Base-by-base conservation (phyloP, 1,140 invertebrate genomes). In the Drosophila micromelanica region DNA sequence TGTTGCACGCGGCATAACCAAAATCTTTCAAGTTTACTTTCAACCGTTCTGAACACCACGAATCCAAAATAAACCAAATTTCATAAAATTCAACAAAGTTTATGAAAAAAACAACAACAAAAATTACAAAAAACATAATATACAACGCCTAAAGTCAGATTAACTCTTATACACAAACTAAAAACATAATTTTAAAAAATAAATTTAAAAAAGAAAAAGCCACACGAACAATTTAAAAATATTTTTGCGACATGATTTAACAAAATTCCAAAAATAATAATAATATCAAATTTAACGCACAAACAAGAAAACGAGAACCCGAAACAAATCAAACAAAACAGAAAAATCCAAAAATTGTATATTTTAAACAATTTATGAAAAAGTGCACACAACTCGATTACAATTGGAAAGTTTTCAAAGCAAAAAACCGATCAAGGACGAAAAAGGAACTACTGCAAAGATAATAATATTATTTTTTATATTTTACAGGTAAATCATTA, bases 121-220 rank as follows among this genome's bases (percentile, higher is more conserved):
- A 48, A 46, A 35, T 38, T 62, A 56, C 57, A 73, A 78, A 75
- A 70, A 69, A 23, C 20, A 23, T 23, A 23, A 23, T 67, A 69
- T 27, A 71, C 76, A 78, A 37, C 52, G 80, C 80, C 76, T 70
- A 91, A 91, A 90, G 90, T 91, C 90, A 91, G 90, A 91, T 90
- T 87, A 89, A 84, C 81, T 85, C 69, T 64, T 85, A 85, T 81
- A 79, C 43, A 67, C 40, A 78, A 77, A 76, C 43, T 63, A 51
- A 60, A 65, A 74, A 42, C 45, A 51, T 11, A 40, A 76, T 45
- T 35, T n/a, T 65, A 42, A 51, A 51, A 38, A 43, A 75, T 17
- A 75, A 12, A 75, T 23, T 13, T 20, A 61, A 54, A 61, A 54
- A 30, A 54, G 45, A 30, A 70, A 76, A 77, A 46, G 12, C 48